Evolutionary conservation across 2,797 vertebrate genomes (phyloP), one percentile per base, ranked within the genome.

Genomic region (Bufotes viridis): DNA sequence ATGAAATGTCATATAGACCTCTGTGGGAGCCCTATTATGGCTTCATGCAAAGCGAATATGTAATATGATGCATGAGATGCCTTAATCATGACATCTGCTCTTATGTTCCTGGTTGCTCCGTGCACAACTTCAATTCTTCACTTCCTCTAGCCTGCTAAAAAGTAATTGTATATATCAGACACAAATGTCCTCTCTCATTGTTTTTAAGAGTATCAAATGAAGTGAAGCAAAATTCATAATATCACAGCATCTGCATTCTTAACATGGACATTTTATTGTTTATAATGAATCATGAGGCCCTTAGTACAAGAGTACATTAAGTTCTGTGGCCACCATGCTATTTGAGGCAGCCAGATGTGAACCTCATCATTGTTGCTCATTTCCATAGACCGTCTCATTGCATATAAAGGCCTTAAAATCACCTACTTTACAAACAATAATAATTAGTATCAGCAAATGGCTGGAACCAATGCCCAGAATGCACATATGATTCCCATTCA

Each of bases 401-500:
- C 93, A 94, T 94, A 91, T 92, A 93, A 94, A 95, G 94, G 94
- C 92, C 94, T 94, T 93, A 94, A 94, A 95, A 94, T 95, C 93
- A 93, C 92, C 93, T 69, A 82, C 93, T 95, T 85, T 94, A 94
- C 94, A 94, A 95, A 93, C 92, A 92, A 91, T 92, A 94, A 94
- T 94, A 96, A 96, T 95, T 96, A 95, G 94, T 92, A 94, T 95
- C 93, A 95, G 95, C 93, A 94, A 96, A 95, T 94, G 92, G 93
- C 90, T 91, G 93, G 91, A 93, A 92, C 93, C 93, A 93, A 93
- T 95, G 94, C 93, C 92, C 87, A 94, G 92, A 91, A 93, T 93
- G 93, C 93, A 92, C 95, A 96, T 94, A 91, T 95, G 95, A 96
- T 94, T 95, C 93, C 92, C 92, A 95, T 96, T 95, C 93, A 94